Conservation (phyloP, 2,113 vertebrate genomes). For the Silurus asotus region DNA sequence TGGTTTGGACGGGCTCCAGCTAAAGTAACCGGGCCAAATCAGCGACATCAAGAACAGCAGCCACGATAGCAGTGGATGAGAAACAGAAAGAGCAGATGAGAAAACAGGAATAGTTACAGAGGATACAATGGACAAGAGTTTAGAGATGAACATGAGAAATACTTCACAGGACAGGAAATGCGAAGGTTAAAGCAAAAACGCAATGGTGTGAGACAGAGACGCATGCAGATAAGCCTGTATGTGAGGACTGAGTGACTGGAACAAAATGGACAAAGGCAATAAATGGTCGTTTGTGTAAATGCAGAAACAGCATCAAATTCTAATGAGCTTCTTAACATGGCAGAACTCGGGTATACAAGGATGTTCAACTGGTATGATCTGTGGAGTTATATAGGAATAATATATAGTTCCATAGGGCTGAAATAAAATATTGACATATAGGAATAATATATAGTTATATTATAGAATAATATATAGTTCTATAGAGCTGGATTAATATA, state of each 20-base stretch:
- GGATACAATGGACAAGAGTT: conserved; percentile 33
- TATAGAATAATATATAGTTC: no score
- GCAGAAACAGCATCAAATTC: background rate
- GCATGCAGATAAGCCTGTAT: background rate
- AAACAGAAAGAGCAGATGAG: conserved; percentile 47
- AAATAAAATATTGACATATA: background rate
- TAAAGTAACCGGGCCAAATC: conserved; percentile 60
- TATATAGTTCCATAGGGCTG: background rate
- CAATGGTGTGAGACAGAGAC: conserved; percentile 14
- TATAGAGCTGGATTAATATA: background rate
- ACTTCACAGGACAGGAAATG: background rate
- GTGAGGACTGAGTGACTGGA: background rate
- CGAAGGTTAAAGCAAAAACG: background rate
- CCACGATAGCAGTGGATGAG: conserved; percentile 63
- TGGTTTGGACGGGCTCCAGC: conserved; percentile 77
- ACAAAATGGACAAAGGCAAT: background rate
- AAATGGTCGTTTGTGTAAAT: background rate
- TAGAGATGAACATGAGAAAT: conserved; percentile 7
- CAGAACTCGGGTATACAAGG: no score
- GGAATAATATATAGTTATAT: no score
- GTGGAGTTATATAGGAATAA: no score
- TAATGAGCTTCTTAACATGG: background rate
- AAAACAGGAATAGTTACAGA: conserved; percentile 41
- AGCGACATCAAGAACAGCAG: conserved; percentile 59
- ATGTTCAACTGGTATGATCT: background rate